Conservation (phyloP, 64 coral and sea anemone genomes). For the Montipora foliosa region DNA sequence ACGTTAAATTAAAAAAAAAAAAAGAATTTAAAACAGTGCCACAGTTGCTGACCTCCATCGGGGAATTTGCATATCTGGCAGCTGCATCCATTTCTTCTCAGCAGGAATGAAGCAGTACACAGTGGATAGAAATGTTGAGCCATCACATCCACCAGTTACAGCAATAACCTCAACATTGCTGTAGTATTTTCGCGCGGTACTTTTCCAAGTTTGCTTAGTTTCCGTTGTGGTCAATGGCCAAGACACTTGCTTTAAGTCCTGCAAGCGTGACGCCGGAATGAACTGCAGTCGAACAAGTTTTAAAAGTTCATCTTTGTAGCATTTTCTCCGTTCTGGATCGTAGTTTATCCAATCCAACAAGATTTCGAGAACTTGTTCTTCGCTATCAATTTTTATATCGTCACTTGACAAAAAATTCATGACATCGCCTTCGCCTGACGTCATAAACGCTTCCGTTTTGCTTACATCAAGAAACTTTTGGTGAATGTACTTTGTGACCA, state of each 20-base stretch:
- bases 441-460: conserved; percentile 70
- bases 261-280: conserved; percentile 36
- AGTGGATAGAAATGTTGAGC: conserved; percentile 56
- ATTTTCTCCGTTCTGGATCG: conserved; percentile 59
- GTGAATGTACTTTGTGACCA: conserved; percentile 62
- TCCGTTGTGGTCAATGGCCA: not conserved
- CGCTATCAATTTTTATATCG: conserved; percentile 78
- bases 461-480: conserved; percentile 65
- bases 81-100: conserved; percentile 61
- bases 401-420: conserved; percentile 78
- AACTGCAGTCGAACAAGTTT: conserved; percentile 70
- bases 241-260: not conserved
- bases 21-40: not conserved
- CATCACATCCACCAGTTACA: conserved; percentile 67
- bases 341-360: conserved; percentile 68
- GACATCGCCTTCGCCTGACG: conserved; percentile 42
- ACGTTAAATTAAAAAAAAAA: not conserved
- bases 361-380: conserved; percentile 73
- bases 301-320: conserved; percentile 46
- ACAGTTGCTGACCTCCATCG: conserved; percentile 73
- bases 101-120: conserved; percentile 76
- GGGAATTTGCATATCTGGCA: conserved; percentile 72
- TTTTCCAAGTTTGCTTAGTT: not conserved
- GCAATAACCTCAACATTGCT: conserved; percentile 80
- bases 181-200: conserved; percentile 70